Evolutionary conservation across 2,888 invertebrate genomes (phyloP).

Genomic region (Eupithecia tripunctaria): DNA sequence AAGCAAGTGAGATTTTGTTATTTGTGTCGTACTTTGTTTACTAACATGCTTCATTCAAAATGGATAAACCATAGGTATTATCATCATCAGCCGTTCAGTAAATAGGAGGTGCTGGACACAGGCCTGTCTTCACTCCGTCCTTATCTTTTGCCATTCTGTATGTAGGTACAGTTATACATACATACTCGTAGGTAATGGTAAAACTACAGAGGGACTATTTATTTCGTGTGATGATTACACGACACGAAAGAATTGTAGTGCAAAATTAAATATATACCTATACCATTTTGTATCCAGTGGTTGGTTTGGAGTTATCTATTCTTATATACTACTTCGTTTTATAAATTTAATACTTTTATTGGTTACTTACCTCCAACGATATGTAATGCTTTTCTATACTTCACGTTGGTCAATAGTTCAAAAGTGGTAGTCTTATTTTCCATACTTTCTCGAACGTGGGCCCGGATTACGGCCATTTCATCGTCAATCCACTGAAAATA

Average conservation of each 20-base stretch:
- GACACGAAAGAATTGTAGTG: too few species aligned
- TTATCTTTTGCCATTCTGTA: background rate
- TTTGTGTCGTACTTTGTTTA: too few species aligned
- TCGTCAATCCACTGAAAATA: slow-evolving; percentile 70
- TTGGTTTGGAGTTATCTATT: too few species aligned
- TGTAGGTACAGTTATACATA: background rate
- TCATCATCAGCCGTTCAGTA: background rate
- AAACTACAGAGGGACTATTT: too few species aligned
- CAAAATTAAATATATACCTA: too few species aligned
- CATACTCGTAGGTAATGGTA: too few species aligned
- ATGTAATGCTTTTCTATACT: slow-evolving; percentile 80
- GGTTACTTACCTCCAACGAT: slow-evolving; percentile 69
- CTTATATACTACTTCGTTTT: too few species aligned
- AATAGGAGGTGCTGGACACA: background rate
- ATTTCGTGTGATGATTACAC: too few species aligned
- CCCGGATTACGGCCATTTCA: slow-evolving; percentile 65
- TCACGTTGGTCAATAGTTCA: slow-evolving; percentile 79
- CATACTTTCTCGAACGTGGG: slow-evolving; percentile 80
- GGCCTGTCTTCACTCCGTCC: too few species aligned
- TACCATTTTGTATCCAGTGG: background rate
- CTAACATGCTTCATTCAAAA: too few species aligned
- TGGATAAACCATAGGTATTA: background rate
- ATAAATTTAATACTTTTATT: background rate
- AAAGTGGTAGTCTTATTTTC: slow-evolving; percentile 78
- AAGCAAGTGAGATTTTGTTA: too few species aligned